Evolutionary conservation across 2,888 invertebrate genomes (phyloP).

Genomic region (Siphlonurus alternatus): DNA sequence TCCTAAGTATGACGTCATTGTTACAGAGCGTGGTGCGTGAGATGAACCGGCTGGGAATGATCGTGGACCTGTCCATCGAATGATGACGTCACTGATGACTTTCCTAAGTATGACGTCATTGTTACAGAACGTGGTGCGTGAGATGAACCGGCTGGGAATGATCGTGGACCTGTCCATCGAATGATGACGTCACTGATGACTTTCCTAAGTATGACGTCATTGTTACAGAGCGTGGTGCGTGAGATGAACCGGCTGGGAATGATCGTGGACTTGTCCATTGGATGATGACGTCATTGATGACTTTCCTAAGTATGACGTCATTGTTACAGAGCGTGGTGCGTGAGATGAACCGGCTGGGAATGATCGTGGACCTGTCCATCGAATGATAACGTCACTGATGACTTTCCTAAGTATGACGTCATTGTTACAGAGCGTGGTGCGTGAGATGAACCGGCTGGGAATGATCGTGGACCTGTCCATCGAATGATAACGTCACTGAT

Average conservation of each 20-base stretch:
- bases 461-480: conserved; percentile 78
- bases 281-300: too few species aligned
- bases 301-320: too few species aligned
- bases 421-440: conserved; percentile 37
- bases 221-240: conserved; percentile 39
- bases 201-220: too few species aligned
- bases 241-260: conserved; percentile 84
- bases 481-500: too few species aligned
- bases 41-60: conserved; percentile 80
- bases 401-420: too few species aligned
- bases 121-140: conserved; percentile 42
- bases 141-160: conserved; percentile 81
- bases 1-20: too few species aligned
- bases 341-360: conserved; percentile 79
- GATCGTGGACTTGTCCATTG: conserved; percentile 73
- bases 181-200: too few species aligned
- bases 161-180: too few species aligned
- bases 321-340: conserved; percentile 40
- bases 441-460: conserved; percentile 77
- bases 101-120: too few species aligned
- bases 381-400: too few species aligned
- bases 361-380: conserved; percentile 75
- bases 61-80: conserved; percentile 72
- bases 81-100: too few species aligned
- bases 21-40: conserved; percentile 45